Percentiles rank a stretch among this genome's conserved stretches.
These are phyloP conservation scores for Diarsia dahlii DNA, from an alignment of 2,888 invertebrate species.

Conservation along the genomic window DNA sequence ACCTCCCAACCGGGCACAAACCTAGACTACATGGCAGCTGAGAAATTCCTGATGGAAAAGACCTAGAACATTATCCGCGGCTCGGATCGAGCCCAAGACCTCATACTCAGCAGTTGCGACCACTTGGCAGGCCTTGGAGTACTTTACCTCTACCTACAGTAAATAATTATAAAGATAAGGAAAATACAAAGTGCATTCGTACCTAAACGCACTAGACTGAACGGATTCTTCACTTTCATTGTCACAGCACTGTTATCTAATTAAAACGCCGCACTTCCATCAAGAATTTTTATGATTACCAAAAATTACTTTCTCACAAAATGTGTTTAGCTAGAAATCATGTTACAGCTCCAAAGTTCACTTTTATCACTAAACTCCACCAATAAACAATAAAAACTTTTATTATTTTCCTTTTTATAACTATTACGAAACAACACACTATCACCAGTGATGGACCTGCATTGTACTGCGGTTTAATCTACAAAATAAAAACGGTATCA, in stretches of 20 bases:
- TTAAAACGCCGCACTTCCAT: neutral
- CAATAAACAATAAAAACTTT: neutral
- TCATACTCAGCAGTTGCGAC: neutral
- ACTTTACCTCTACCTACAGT: neutral
- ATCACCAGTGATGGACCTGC: neutral
- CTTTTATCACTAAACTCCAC: neutral
- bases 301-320: neutral
- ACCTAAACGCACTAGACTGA: constrained; percentile 52
- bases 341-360: neutral
- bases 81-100: no score
- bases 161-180: neutral
- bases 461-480: constrained; percentile 51
- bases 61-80: neutral
- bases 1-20: neutral
- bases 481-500: constrained; percentile 48
- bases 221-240: constrained; percentile 65
- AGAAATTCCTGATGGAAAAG: neutral
- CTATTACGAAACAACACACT: neutral
- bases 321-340: neutral
- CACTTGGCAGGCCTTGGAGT: neutral
- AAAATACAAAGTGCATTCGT: neutral
- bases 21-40: neutral
- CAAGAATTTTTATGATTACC: neutral
- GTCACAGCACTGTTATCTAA: constrained; percentile 28
- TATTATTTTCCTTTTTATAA: neutral